Evolutionary conservation across 2,113 vertebrate species (phyloP), one percentile per base, ranked within the genome.

Genomic region (Lamprologus tigripictilis): DNA sequence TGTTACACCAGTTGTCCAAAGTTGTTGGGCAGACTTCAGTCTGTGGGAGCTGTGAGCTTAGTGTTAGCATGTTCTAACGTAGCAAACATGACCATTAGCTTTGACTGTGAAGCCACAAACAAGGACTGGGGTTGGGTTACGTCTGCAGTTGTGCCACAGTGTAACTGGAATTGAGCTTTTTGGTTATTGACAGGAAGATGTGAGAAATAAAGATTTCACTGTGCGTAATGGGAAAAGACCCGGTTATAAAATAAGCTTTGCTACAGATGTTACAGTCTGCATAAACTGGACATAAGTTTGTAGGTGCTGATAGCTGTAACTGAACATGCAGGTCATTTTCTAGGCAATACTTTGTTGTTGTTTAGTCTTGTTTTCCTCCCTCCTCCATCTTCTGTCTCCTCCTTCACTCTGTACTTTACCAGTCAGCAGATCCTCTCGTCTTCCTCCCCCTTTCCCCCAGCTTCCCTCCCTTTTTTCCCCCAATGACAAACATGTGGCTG

Each of bases 401-500:
- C 40, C 42, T 16, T 8, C 58, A 40, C 26, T 19, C 4, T 87
- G 31, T 76, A 54, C 73, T 91, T 83, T 57, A 51, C 47, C 47
- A 31, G 73, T 55, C 80, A 37, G 35, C 51, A 73, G 28, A 45
- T 73, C 16, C 42, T 63, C 16, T 86, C 21, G 8, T 45, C 40
- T 54, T 58, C 68, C 68, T 53, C 58, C 53, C 80, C 31, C 35
- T 40, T 26, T 79, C 3, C 40, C 14, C 12, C 51, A 7, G 6
- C 54, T 63, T 73, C 31, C 47, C 37, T 51, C 55, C 11, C 35
- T 80, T 53, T 71, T 21, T 11, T 1, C 53, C 3, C 78, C 84
- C 83, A 66, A 84, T 84, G 83, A 88, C 90, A 92, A 92, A 92
- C 88, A 89, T 92, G 83, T 91, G 91, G 61, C 85, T 66, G 17